phyloP scores from a whole-genome alignment of 2,113 vertebrate species.

The Halichoerus grypus region DNA sequence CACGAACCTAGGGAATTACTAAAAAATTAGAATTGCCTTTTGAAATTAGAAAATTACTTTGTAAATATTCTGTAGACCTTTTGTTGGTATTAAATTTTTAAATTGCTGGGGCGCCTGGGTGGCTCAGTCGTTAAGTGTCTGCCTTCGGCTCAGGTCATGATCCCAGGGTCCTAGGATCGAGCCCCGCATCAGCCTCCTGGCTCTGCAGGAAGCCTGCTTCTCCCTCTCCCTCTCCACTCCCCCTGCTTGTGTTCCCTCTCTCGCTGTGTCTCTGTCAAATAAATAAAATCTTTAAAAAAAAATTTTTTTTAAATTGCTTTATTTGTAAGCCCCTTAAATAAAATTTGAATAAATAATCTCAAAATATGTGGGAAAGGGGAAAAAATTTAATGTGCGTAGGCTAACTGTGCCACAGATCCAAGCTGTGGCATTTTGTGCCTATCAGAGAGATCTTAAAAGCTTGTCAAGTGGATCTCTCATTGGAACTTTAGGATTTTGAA shows the following conservation, averaged over 20 bases:
- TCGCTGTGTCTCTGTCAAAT: no score
- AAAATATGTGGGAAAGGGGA: not conserved
- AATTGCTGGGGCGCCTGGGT: not conserved
- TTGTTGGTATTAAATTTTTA: slow-evolving; percentile 6
- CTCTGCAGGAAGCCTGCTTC: no score
- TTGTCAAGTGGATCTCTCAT: not conserved
- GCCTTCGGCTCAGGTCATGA: no score
- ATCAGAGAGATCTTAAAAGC: not conserved
- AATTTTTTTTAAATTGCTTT: not conserved
- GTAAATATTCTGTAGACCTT: not conserved
- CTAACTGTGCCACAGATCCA: not conserved
- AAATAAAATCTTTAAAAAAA: no score
- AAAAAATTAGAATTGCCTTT: not conserved
- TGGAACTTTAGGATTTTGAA: not conserved
- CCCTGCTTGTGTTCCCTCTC: no score
- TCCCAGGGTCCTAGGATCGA: no score
- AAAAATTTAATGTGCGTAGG: not conserved
- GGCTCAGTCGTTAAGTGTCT: no score
- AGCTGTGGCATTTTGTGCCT: not conserved
- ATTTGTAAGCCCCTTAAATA: not conserved
- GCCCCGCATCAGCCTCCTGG: no score
- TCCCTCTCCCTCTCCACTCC: no score
- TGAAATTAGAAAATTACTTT: not conserved
- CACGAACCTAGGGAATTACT: not conserved
- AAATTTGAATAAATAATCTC: not conserved